These are phyloP conservation scores for Tautogolabrus adspersus DNA, from an alignment of 2,113 vertebrate genomes.

Conservation along the genomic window DNA sequence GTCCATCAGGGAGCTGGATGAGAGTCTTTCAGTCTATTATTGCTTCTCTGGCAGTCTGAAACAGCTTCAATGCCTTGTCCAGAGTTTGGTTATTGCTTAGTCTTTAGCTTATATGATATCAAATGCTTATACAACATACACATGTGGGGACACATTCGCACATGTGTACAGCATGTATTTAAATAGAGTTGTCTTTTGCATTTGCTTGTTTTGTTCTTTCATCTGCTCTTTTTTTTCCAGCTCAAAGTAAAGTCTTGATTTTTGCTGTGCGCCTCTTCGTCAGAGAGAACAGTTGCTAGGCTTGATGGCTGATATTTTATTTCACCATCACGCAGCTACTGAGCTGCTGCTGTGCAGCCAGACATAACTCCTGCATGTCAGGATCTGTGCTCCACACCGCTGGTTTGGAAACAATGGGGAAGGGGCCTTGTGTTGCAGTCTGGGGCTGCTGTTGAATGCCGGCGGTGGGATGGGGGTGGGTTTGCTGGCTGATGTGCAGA, in stretches of 20 bases:
- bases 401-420: slow-evolving; percentile 80
- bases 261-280: neutral
- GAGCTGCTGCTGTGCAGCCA: slow-evolving; percentile 79
- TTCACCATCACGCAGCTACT: slow-evolving; percentile 93
- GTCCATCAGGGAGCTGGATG: slow-evolving; percentile 46
- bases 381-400: slow-evolving; percentile 83
- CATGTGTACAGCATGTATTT: slow-evolving; percentile 49
- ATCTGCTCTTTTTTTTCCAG: slow-evolving; percentile 13
- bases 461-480: slow-evolving; percentile 53
- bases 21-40: slow-evolving; percentile 75
- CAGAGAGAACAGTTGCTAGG: slow-evolving; percentile 9
- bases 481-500: slow-evolving; percentile 87
- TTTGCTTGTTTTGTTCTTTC: slow-evolving; percentile 48
- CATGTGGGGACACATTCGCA: slow-evolving; percentile 39
- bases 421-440: slow-evolving; percentile 50
- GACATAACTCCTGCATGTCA: slow-evolving; percentile 73
- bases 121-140: slow-evolving; percentile 45
- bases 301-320: slow-evolving; percentile 59
- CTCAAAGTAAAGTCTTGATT: slow-evolving; percentile 9
- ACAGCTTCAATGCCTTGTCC: slow-evolving; percentile 49
- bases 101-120: slow-evolving; percentile 73
- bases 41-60: slow-evolving; percentile 75
- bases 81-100: slow-evolving; percentile 86
- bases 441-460: slow-evolving; percentile 74
- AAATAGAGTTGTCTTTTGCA: slow-evolving; percentile 26